Evolutionary conservation across 2,797 vertebrate species (phyloP), one percentile per base, ranked within the genome.

Genomic region (Takifugu rubripes): DNA sequence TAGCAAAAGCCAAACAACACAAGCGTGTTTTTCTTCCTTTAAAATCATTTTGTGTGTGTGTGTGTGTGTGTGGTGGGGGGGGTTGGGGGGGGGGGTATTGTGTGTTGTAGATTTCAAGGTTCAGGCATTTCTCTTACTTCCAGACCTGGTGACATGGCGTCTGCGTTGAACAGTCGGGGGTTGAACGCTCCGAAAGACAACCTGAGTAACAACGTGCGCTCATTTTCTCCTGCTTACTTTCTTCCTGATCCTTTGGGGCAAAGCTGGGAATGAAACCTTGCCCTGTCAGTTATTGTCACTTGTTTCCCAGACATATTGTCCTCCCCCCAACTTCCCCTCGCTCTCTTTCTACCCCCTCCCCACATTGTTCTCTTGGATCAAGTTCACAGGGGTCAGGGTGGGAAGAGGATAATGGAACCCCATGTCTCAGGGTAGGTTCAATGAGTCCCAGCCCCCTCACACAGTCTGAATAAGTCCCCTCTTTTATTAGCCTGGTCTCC

Each of bases 401-500:
- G 68, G 74, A 52, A 65, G 53, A 52, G 78, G 74, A 88, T 86
- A 93, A 90, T 83, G 81, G 74, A 81, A 88, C 90, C 84, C 72
- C 66, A 56, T 68, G 74, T 80, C 72, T 83, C 78, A 46, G 81
- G 85, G 76, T 79, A 77, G 81, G 84, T 85, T 88, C 89, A 90
- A 84, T 77, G 81, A 87, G 77, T 78, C 82, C 71, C 65, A 68
- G 72, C 12, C 52, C 64, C 49, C 64, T 68, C 59, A 70, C 52
- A 59, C 58, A 52, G 69, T 77, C 65, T 90, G 82, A 87, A 87
- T 87, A 77, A 87, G 31, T 54, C 61, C 68, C 40, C 27, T 66
- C 60, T 72, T 89, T 89, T 90, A 90, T 89, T 85, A 80, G 71
- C 70, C 82, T 70, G 82, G 42, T 88, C 88, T 93, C 89, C 75